Percentiles rank a stretch among this genome's conserved stretches.
Conservation (phyloP, 2,113 vertebrate genomes). For the Pimephales promelas region DNA sequence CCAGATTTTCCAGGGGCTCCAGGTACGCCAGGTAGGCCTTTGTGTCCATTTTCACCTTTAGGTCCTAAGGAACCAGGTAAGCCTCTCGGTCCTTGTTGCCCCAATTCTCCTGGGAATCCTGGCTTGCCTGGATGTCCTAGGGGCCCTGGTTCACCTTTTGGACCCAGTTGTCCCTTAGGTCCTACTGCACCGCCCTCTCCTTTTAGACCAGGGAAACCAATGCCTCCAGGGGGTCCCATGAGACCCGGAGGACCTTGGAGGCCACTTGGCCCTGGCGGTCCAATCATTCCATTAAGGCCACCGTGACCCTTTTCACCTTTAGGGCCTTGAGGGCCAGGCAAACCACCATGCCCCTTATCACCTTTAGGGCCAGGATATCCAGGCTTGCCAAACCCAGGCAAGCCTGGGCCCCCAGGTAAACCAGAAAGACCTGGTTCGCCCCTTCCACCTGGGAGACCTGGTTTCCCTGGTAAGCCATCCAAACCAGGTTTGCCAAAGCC, state of each 20-base stretch:
- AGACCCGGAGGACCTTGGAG: slow-evolving; percentile 85
- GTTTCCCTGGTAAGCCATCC: slow-evolving; percentile 87
- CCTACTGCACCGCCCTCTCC: slow-evolving; percentile 84
- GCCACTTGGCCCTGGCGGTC: slow-evolving; percentile 84
- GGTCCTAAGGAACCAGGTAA: slow-evolving; percentile 86
- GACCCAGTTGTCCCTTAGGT: slow-evolving; percentile 80
- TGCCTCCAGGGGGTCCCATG: slow-evolving; percentile 83
- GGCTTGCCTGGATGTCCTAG: slow-evolving; percentile 86
- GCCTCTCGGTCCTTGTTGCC: slow-evolving; percentile 85
- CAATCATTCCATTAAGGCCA: slow-evolving; percentile 84
- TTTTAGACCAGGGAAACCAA: slow-evolving; percentile 88
- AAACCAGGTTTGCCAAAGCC: slow-evolving; percentile 90
- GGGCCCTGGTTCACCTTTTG: slow-evolving; percentile 85
- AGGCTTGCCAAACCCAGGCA: slow-evolving; percentile 87
- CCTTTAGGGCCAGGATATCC: slow-evolving; percentile 91
- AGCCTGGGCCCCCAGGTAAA: slow-evolving; percentile 84
- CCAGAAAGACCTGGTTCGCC: slow-evolving; percentile 75
- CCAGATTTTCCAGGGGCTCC: slow-evolving; percentile 82
- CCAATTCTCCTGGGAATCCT: slow-evolving; percentile 83
- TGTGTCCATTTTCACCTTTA: slow-evolving; percentile 85
- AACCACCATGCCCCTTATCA: slow-evolving; percentile 83
- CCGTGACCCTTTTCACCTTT: slow-evolving; percentile 88
- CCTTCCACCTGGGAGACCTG: slow-evolving; percentile 85
- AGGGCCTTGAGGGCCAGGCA: slow-evolving; percentile 81
- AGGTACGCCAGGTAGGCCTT: slow-evolving; percentile 83